Conservation (phyloP, 2,113 vertebrate genomes). For the Sinocyclocheilus rhinocerous region DNA sequence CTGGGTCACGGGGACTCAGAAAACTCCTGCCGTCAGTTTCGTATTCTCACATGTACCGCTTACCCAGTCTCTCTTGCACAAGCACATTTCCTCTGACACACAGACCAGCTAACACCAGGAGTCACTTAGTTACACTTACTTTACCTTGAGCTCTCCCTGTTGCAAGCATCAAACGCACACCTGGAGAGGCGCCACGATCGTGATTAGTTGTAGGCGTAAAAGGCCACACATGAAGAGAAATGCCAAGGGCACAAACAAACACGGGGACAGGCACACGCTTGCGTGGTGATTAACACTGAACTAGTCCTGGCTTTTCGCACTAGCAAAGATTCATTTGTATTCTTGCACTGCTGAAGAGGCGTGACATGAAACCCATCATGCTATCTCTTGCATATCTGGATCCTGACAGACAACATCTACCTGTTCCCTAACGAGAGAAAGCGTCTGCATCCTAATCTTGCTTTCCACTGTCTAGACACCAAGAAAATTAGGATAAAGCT, state of each 20-base stretch:
- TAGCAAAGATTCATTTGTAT: constrained; percentile 26
- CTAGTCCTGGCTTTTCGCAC: constrained; percentile 43
- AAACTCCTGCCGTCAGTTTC: not conserved
- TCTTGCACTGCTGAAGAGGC: not conserved
- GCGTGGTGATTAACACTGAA: constrained; percentile 42
- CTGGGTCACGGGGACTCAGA: constrained; percentile 30
- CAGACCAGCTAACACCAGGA: not conserved
- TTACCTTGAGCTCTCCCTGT: not conserved
- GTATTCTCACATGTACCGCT: not conserved
- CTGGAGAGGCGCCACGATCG: not conserved
- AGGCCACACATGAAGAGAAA: constrained; percentile 35
- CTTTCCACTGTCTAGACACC: constrained; percentile 2
- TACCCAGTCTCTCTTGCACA: not conserved
- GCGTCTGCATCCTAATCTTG: not conserved
- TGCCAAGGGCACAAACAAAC: constrained; percentile 41
- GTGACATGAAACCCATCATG: constrained; percentile 19
- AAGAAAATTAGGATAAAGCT: not conserved
- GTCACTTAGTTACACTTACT: constrained; percentile 23
- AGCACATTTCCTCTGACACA: not conserved
- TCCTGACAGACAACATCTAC: constrained; percentile 10
- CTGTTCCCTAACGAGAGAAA: not conserved
- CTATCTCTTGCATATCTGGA: constrained; percentile 2
- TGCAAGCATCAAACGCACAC: constrained; percentile 35
- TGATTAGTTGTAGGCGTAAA: constrained; percentile 14
- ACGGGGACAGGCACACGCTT: constrained; percentile 45